Evolutionary conservation across 2,888 invertebrate species (phyloP), one percentile per base, ranked within the genome.

Genomic region (Podotricha telesiphe): DNA sequence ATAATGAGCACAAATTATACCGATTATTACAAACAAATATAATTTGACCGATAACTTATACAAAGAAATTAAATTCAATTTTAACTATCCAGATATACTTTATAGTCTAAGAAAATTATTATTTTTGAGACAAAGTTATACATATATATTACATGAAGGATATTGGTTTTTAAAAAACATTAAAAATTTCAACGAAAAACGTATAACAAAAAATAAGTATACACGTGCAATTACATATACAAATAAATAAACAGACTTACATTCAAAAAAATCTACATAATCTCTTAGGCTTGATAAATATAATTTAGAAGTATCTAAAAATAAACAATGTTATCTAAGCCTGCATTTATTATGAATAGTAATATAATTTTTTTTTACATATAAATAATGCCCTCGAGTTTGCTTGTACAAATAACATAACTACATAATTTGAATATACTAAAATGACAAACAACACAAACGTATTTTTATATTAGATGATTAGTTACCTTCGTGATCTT

Each of bases 21-120:
- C 4, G 8, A 53, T 17, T 17, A 34, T 53, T 53, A n/a, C 28
- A 53, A 34, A 53, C 0, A 34, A 53, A 28, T 53, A 53, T 53
- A 53, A 28, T 53, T 53, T 17, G 10, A 53, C 51, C n/a, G 51
- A 53, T 53, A 53, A 51, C 22, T 15, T n/a, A 51, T 15, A 28
- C 28, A 28, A 28, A 28, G 20, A 20, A 22, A 19, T 20, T 48
- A 51, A 51, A 51, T 8, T 28, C n/a, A 28, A 4, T 28, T 34
- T 53, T 53, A 4, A 53, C 28, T 17, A 28, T 17, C 2, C n/a
- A 19, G 17, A 19, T 4, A 48, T 19, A 19, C 7, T 34, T 28
- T n/a, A n/a, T n/a, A n/a, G n/a, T n/a, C n/a, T n/a, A n/a, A 4
- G 28, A 28, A 28, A 28, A 28, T 28, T 2, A 28, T 28, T 28